A percentile compares a stretch with the other conserved stretches of the same genome.
Conservation (phyloP, 2,797 vertebrate genomes). For the Falco concolor region DNA sequence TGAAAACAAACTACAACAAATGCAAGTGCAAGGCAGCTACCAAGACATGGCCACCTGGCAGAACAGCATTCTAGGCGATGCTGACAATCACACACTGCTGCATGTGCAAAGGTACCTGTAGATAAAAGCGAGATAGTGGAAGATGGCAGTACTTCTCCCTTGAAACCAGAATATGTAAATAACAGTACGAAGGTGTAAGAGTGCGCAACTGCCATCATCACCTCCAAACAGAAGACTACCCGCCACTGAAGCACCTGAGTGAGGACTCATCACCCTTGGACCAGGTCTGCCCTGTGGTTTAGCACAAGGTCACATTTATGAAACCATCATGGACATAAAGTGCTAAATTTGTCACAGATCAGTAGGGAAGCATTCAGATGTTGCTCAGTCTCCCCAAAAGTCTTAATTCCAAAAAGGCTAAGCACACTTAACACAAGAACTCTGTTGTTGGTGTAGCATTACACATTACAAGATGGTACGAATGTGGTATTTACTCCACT, state of each 20-base stretch:
- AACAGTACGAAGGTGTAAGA: background rate
- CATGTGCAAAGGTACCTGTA: background rate
- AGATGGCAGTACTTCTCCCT: background rate
- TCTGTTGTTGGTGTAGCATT: background rate
- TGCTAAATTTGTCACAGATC: background rate
- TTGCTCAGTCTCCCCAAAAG: background rate
- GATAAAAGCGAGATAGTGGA: background rate
- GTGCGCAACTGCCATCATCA: background rate
- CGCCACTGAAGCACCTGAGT: background rate
- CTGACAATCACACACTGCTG: background rate
- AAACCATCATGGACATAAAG: background rate
- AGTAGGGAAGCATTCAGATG: background rate
- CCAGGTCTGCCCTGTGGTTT: background rate
- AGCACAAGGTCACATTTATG: background rate
- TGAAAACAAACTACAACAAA: background rate
- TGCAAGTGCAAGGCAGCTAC: background rate
- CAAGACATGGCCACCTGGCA: background rate
- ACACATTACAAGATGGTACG: background rate
- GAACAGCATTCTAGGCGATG: background rate
- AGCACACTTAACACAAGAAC: background rate
- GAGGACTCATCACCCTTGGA: background rate
- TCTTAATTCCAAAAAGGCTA: background rate
- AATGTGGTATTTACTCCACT: background rate
- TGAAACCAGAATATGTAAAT: accelerated
- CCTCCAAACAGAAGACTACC: background rate